A percentile compares a stretch with the other conserved stretches of the same genome.
Conservation (phyloP, 2,113 vertebrate genomes). For the Hydropotes inermis region DNA sequence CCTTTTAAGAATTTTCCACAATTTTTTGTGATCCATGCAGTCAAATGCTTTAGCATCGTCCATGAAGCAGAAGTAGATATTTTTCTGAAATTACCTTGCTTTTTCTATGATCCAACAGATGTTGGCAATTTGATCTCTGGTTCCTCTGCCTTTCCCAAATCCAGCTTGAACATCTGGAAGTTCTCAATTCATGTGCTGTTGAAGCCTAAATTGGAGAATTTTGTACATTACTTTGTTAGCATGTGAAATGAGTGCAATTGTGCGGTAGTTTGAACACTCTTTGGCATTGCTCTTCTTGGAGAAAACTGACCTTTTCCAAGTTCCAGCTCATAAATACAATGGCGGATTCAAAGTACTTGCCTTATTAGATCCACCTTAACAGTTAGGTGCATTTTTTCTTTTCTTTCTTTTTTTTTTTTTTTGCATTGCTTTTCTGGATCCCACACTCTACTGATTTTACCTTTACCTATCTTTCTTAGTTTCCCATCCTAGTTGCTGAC, state of each 20-base stretch:
- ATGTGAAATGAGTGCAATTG: not conserved
- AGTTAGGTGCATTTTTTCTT: not conserved
- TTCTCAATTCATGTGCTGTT: not conserved
- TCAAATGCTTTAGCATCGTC: not conserved
- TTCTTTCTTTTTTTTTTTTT: no score
- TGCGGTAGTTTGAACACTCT: not conserved
- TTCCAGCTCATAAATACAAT: not conserved
- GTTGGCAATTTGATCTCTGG: not conserved
- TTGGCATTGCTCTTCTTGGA: not conserved
- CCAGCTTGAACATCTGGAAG: not conserved
- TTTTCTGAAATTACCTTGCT: not conserved
- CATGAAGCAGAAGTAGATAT: not conserved
- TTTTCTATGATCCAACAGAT: rapidly evolving
- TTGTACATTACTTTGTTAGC: not conserved
- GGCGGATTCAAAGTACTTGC: not conserved
- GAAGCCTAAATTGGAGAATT: not conserved
- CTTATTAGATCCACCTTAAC: not conserved
- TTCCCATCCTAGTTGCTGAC: not conserved
- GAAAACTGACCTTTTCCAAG: not conserved
- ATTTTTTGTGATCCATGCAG: not conserved
- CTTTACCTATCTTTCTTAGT: not conserved
- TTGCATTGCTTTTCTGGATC: not conserved
- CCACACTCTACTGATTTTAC: not conserved
- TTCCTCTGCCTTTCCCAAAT: not conserved
- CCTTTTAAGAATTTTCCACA: not conserved